Evolutionary conservation across 2,797 vertebrate genomes (phyloP).

Genomic region (Phrynocephalus vlangalii): DNA sequence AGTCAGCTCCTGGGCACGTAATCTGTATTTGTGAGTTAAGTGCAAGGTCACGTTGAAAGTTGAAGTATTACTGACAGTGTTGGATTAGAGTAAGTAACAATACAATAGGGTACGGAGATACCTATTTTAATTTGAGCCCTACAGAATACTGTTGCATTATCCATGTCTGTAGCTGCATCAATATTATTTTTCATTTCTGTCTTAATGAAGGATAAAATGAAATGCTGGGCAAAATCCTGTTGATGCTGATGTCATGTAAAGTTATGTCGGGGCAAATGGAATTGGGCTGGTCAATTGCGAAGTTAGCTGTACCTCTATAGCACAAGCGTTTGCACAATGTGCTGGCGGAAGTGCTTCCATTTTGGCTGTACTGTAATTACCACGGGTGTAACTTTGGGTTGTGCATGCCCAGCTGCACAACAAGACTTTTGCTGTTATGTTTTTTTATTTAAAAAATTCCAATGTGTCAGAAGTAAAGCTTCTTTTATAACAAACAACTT

Average conservation of each 20-base stretch:
- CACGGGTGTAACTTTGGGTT: too few species aligned
- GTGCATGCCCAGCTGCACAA: too few species aligned
- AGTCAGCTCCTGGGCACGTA: background rate
- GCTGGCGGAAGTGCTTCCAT: too few species aligned
- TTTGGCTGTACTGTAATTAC: too few species aligned
- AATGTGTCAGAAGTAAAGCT: conserved; percentile 7
- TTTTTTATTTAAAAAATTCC: background rate
- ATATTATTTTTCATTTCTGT: background rate
- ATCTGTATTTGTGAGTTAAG: conserved; percentile 9
- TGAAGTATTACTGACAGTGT: background rate
- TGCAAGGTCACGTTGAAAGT: background rate
- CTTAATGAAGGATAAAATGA: background rate
- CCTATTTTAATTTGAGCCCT: conserved; percentile 8
- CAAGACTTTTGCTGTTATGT: background rate
- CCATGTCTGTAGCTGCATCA: conserved; percentile 3
- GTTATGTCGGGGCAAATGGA: too few species aligned
- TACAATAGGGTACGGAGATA: background rate
- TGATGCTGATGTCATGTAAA: too few species aligned
- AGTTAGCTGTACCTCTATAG: too few species aligned
- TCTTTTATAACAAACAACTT: conserved; percentile 9
- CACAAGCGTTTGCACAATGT: too few species aligned
- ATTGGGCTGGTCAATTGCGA: too few species aligned
- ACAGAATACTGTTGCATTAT: conserved; percentile 9
- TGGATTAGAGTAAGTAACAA: background rate
- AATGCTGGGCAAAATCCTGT: background rate